Evolutionary conservation across 2,797 vertebrate genomes (phyloP).

Genomic region (Neolamprologus multifasciatus): DNA sequence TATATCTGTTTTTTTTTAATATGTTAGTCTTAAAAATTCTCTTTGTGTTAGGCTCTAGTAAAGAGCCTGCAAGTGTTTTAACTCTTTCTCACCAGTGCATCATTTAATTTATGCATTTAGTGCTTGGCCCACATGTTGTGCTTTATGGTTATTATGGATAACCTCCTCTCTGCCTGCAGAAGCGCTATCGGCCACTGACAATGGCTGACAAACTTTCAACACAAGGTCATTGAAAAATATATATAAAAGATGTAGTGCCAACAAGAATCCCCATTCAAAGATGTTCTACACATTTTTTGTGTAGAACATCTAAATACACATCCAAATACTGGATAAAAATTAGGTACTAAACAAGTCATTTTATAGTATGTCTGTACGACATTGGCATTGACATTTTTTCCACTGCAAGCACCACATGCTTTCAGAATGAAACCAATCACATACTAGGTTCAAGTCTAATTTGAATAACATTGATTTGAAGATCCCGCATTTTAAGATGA

Average conservation of each 20-base stretch:
- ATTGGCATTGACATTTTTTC: background rate
- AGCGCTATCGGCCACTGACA: rapidly evolving
- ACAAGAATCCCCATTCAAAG: background rate
- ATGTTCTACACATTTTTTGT: background rate
- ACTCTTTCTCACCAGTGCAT: background rate
- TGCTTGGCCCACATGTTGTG: background rate
- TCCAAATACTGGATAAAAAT: background rate
- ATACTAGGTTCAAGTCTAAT: background rate
- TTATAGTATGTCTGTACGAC: background rate
- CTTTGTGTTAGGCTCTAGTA: background rate
- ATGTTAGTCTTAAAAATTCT: background rate
- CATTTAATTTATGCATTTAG: background rate
- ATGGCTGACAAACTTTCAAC: background rate
- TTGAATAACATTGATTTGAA: background rate
- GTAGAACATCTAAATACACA: background rate
- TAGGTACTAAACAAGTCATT: background rate
- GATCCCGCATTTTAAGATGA: background rate
- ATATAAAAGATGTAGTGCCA: background rate
- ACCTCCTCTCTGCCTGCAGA: background rate
- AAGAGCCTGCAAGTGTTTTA: background rate
- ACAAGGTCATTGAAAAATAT: background rate
- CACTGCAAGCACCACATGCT: background rate
- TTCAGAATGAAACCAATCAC: background rate
- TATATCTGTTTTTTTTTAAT: background rate
- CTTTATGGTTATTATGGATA: background rate